Conservation (phyloP, 2,888 invertebrate species). For the Monoplex corrugatus region DNA sequence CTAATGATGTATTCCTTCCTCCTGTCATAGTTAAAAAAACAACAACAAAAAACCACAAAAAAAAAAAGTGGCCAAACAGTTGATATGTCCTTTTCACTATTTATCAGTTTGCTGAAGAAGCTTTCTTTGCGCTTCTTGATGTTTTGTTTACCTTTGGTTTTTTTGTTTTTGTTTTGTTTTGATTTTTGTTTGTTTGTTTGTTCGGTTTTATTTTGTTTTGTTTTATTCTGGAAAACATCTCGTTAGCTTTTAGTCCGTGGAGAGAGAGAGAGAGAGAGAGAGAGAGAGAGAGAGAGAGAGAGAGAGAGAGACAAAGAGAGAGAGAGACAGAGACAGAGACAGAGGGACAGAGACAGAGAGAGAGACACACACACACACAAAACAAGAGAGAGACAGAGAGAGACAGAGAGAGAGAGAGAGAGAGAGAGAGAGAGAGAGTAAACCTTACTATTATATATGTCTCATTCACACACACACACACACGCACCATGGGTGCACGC, state of each 20-base stretch:
- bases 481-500: not conserved
- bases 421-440: not conserved
- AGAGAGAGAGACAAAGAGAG: not conserved
- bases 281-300: not conserved
- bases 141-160: too few species aligned
- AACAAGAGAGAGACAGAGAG: not conserved
- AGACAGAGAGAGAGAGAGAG: not conserved
- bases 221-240: too few species aligned
- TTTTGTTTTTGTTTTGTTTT: too few species aligned
- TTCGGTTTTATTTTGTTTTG: not conserved
- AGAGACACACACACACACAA: not conserved
- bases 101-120: too few species aligned
- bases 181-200: conserved; percentile 31
- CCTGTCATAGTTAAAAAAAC: too few species aligned
- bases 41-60: too few species aligned
- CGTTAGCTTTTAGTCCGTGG: too few species aligned
- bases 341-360: not conserved
- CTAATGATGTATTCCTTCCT: too few species aligned
- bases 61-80: too few species aligned
- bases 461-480: conserved; percentile 31
- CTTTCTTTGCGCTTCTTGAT: too few species aligned
- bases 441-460: too few species aligned
- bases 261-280: not conserved
- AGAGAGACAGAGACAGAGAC: not conserved
- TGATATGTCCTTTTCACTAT: too few species aligned